Evolutionary conservation across 2,113 vertebrate species (phyloP), one percentile per base, ranked within the genome.

Genomic region (Hippoglossus stenolepis): DNA sequence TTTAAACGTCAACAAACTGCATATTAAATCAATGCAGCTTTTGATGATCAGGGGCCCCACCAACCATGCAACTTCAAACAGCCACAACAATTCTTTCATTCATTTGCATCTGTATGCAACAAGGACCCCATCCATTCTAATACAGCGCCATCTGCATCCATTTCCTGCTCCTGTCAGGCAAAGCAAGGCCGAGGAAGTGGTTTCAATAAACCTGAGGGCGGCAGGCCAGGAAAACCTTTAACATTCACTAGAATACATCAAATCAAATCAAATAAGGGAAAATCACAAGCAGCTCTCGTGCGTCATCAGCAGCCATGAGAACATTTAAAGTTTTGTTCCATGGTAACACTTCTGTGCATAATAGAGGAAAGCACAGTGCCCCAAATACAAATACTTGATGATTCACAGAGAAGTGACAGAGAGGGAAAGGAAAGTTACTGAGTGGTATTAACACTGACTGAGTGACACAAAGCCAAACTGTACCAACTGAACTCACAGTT

Each of bases 1-100:
- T 80, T 90, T 83, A 80, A 92, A 93, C 86, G 82, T 88, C 82
- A 86, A 89, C 88, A 93, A 90, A 90, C 83, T 80, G 90, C 84
- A 93, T 93, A 87, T 84, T 88, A 83, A 90, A 93, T 90, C 54
- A 85, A 47, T 58, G 77, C 66, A 4, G 86, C 85, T 73, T 92
- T 93, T 91, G 86, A 90, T 92, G 88, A 90, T 87, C 74, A 79
- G 70, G 70, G 84, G 54, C 83, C 26, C 72, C 77, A 87, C 85
- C 84, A 87, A 87, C 71, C 68, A 81, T 15, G 49, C 73, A 49
- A 82, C 85, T 91, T 90, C 87, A 91, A 91, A 90, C 84, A 70
- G 61, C 51, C 67, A 28, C 73, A 83, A 81, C 86, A 60, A 77
- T 85, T 64, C 73, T 49, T 87, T 71, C 47, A 67, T 65, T 84